Evolutionary conservation across 2,888 invertebrate species (phyloP), one percentile per base, ranked within the genome.

Genomic region (Chrysotoxum bicinctum): DNA sequence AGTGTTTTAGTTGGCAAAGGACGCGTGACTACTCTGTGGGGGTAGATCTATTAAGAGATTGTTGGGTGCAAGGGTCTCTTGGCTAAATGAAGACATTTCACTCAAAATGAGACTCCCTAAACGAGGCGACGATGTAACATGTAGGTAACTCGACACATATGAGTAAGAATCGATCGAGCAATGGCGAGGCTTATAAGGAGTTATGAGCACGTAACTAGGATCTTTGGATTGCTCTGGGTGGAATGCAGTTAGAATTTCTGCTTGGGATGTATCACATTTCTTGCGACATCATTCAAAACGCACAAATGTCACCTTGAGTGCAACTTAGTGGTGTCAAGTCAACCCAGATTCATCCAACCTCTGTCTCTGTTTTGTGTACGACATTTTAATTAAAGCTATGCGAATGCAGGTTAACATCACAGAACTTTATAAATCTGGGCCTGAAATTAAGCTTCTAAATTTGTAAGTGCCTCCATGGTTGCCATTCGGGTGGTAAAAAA

Each of bases 301-400:
- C 45, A 43, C 43, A 5, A 6, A 35, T 35, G 35, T 58, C 21
- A 64, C 64, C 35, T 26, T 60, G 37, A 43, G 78, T 69, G 64
- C 23, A 52, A 37, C 26, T 50, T 54, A 78, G 74, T 74, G 68
- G 74, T 74, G 68, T 78, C 79, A 79, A 62, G 62, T 74, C 74
- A 79, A 62, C 62, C 54, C 37, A 56, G 40, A 58, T 82, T 76
- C 30, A 14, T 48, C 19, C 35, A 19, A 32, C 10, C 7, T 12
- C 19, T 23, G 5, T 2, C 3, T 37, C 23, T 43, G 19, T 45
- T 45, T 23, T 76, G 60, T 52, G 76, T 74, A 54, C 43, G 85
- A 76, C 73, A 81, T 85, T 85, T 85, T 85, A 85, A 85, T 85
- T 85, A 81, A 85, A 68, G 62, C 52, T 30, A 23, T 26, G 26